These are phyloP conservation scores for Odontocolon sp. DNA, from an alignment of 2,888 invertebrate genomes.

Conservation along the genomic window DNA sequence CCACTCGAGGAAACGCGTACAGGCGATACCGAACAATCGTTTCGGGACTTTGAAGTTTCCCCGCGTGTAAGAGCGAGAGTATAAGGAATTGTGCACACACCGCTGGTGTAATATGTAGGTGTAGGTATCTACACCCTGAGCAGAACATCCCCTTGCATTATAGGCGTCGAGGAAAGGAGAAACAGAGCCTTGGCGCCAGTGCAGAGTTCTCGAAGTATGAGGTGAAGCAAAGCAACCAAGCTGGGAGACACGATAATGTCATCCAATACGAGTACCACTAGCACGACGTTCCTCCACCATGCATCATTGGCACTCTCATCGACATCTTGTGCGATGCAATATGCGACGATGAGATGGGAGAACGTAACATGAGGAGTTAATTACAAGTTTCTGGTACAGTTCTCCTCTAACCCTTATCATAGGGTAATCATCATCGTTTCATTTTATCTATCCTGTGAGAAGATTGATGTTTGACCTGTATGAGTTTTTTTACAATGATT, in stretches of 20 bases:
- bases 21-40: conserved; percentile 75
- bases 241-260: conserved; percentile 48
- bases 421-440: not conserved
- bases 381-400: not conserved
- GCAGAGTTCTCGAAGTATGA: conserved; percentile 36
- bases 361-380: not conserved
- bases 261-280: too few species aligned
- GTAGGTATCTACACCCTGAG: conserved; percentile 37
- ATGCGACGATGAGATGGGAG: not conserved
- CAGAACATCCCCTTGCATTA: conserved; percentile 33
- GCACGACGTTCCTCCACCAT: conserved; percentile 9
- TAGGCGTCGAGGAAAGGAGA: conserved; percentile 15
- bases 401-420: not conserved
- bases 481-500: not conserved
- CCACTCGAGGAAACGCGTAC: conserved; percentile 55
- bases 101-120: conserved; percentile 13
- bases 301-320: not conserved
- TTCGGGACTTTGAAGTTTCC: conserved; percentile 76
- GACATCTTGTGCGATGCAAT: not conserved
- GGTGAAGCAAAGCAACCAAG: conserved; percentile 21
- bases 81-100: conserved; percentile 31
- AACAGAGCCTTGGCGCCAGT: conserved; percentile 26
- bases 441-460: not conserved
- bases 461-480: not conserved
- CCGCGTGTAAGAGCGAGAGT: conserved; percentile 37